These are phyloP conservation scores for Limnephilus lunatus DNA, from an alignment of 2,888 invertebrate species.

Conservation along the genomic window DNA sequence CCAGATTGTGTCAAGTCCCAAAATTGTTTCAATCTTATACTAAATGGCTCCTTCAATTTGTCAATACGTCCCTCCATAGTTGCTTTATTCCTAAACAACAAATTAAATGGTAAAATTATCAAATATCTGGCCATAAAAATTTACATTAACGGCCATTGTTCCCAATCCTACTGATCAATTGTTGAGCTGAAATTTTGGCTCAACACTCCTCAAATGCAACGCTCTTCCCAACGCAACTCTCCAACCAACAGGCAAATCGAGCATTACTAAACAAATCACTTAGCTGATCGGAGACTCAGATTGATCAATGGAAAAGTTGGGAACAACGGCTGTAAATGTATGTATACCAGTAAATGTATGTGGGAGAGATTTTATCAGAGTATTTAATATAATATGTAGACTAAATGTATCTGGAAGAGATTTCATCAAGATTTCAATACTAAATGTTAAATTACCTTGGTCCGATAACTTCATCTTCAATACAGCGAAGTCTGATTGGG, in stretches of 20 bases:
- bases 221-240: too few species aligned
- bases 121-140: neutral
- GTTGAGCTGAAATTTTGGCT: too few species aligned
- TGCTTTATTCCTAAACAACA: slow-evolving; percentile 81
- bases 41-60: slow-evolving; percentile 90
- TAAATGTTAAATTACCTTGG: slow-evolving; percentile 73
- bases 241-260: too few species aligned
- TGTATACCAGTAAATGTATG: neutral
- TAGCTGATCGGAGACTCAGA: too few species aligned
- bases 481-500: slow-evolving; percentile 85
- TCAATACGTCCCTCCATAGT: slow-evolving; percentile 86
- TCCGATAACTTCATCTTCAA: slow-evolving; percentile 84
- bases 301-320: too few species aligned
- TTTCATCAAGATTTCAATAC: neutral
- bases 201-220: too few species aligned
- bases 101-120: neutral
- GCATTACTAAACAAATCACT: too few species aligned
- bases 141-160: too few species aligned
- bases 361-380: neutral
- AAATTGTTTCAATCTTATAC: slow-evolving; percentile 93
- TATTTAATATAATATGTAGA: too few species aligned
- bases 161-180: too few species aligned
- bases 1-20: slow-evolving; percentile 88
- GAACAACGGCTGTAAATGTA: too few species aligned
- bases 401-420: too few species aligned